Percentiles rank a stretch among this genome's conserved stretches.
These are phyloP conservation scores for Apamea epomidion DNA, from an alignment of 2,888 invertebrate species.

Conservation along the genomic window DNA sequence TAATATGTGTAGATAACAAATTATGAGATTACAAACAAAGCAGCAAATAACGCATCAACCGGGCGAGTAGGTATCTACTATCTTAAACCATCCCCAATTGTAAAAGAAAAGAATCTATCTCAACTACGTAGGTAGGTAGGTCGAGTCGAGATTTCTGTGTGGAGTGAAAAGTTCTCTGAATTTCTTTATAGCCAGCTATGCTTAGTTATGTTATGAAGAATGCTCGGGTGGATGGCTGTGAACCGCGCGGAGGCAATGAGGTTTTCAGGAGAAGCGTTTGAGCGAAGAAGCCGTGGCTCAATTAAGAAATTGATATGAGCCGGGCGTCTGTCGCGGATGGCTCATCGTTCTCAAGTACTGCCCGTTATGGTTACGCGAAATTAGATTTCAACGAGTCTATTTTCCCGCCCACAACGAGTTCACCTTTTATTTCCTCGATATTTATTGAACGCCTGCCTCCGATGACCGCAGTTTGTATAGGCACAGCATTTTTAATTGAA, in stretches of 20 bases:
- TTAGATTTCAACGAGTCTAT: conserved; percentile 90
- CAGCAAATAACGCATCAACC: neutral
- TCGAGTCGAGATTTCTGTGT: conserved; percentile 39
- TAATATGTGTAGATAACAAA: neutral
- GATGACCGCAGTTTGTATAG: conserved; percentile 51
- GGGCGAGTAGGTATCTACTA: neutral
- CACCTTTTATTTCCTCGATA: conserved; percentile 85
- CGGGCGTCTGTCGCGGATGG: conserved; percentile 87
- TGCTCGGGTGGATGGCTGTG: conserved; percentile 62
- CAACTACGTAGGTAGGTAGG: conserved; percentile 1
- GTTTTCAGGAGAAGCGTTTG: conserved; percentile 79
- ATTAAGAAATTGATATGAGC: conserved; percentile 90
- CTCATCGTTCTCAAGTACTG: conserved; percentile 88
- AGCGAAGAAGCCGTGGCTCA: conserved; percentile 82
- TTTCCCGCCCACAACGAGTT: conserved; percentile 82
- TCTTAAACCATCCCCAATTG: neutral
- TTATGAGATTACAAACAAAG: neutral
- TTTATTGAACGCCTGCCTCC: conserved; percentile 76
- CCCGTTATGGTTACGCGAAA: conserved; percentile 90
- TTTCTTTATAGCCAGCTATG: conserved; percentile 61
- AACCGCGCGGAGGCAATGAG: conserved; percentile 67
- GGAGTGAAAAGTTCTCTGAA: conserved; percentile 64
- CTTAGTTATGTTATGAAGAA: conserved; percentile 68
- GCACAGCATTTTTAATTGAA: conserved; percentile 46
- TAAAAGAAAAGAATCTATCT: conserved; percentile 25